Conservation (phyloP, 2,797 vertebrate species). For the Silurus aristotelis region DNA sequence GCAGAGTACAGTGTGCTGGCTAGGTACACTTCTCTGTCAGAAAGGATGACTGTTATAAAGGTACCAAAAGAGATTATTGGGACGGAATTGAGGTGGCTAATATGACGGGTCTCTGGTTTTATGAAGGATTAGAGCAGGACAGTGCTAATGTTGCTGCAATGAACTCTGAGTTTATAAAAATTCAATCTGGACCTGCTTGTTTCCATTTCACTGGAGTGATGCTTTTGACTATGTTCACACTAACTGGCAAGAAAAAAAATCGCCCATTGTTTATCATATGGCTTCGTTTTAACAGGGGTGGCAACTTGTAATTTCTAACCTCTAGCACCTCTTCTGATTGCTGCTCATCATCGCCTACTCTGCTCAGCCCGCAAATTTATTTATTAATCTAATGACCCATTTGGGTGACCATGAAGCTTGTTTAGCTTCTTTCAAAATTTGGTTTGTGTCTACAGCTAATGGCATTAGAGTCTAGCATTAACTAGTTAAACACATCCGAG, state of each 20-base stretch:
- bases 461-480: background rate
- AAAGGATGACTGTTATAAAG: background rate
- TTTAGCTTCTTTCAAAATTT: too few species aligned
- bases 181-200: background rate
- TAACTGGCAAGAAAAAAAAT: background rate
- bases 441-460: background rate
- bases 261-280: background rate
- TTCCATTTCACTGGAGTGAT: background rate
- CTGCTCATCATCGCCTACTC: background rate
- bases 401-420: background rate
- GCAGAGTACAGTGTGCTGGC: constrained; percentile 46
- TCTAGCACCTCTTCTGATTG: background rate
- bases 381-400: background rate
- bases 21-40: background rate
- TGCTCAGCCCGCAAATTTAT: background rate
- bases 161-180: background rate
- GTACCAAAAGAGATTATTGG: background rate
- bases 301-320: background rate
- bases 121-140: background rate
- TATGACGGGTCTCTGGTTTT: background rate
- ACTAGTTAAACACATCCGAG: background rate
- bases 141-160: background rate
- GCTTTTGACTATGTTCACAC: background rate
- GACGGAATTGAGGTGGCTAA: background rate
- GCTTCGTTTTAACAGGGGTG: too few species aligned